phyloP scores from a whole-genome alignment of 2,797 vertebrate species.

The Melopsittacus undulatus region DNA sequence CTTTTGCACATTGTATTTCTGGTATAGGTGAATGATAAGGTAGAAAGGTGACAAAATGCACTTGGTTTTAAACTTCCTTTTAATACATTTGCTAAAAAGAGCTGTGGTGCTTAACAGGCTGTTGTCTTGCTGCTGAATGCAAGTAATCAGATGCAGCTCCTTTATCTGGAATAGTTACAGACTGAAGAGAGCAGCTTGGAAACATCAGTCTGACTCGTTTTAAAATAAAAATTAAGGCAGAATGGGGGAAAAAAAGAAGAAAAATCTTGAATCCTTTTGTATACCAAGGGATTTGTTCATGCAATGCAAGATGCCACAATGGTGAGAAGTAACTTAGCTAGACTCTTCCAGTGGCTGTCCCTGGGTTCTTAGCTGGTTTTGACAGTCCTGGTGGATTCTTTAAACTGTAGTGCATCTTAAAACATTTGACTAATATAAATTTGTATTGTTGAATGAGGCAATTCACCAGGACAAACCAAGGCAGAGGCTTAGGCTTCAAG shows the following conservation, averaged over 20 bases:
- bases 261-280: not conserved
- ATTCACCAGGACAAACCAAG: not conserved
- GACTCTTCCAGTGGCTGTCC: not conserved
- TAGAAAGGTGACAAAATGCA: slow-evolving; percentile 13
- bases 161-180: not conserved
- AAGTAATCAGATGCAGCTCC: not conserved
- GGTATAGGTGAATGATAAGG: not conserved
- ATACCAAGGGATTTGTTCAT: not conserved
- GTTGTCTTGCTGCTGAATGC: not conserved
- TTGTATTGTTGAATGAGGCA: not conserved
- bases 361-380: not conserved
- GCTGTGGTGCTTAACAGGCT: not conserved
- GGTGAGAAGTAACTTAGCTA: not conserved
- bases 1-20: not conserved
- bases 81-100: not conserved
- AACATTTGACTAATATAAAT: not conserved
- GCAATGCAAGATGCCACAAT: not conserved
- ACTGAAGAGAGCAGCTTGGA: not conserved
- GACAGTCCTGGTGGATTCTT: not conserved
- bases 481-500: not conserved
- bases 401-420: not conserved
- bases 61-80: not conserved
- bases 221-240: not conserved
- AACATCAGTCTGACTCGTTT: not conserved
- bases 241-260: not conserved